A percentile compares a stretch with the other conserved stretches of the same genome.
phyloP scores from a whole-genome alignment of 2,888 invertebrate genomes.

The Trichopoda pennipes region DNA sequence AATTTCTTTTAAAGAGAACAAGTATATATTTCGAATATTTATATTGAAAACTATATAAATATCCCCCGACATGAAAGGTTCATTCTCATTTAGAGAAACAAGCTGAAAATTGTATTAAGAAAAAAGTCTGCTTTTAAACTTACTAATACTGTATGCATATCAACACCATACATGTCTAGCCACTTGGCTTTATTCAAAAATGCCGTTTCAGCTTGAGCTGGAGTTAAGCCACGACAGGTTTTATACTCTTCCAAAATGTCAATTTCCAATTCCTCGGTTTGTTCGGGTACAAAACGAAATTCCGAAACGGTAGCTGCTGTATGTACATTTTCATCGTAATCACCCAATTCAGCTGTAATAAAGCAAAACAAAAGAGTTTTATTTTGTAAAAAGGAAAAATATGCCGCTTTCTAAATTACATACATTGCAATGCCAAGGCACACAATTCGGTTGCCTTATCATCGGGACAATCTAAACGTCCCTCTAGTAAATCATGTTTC shows the following conservation, averaged over 20 bases:
- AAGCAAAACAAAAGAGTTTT: slow-evolving; percentile 1
- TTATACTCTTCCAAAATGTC: slow-evolving; percentile 95
- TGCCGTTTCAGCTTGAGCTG: slow-evolving; percentile 96
- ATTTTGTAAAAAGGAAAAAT: background rate
- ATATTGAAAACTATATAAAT: no score
- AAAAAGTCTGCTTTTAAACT: slow-evolving; percentile 66
- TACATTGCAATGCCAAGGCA: slow-evolving; percentile 96
- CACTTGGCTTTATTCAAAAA: slow-evolving; percentile 98
- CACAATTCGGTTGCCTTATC: slow-evolving; percentile 94
- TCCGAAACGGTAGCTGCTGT: slow-evolving; percentile 98
- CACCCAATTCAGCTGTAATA: slow-evolving; percentile 94
- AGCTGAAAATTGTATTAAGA: no score
- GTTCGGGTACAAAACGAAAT: slow-evolving; percentile 97
- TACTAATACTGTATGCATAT: slow-evolving; percentile 97
- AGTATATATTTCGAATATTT: no score
- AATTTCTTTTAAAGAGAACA: background rate
- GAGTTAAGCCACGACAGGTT: slow-evolving; percentile 91
- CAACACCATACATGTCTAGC: slow-evolving; percentile 99
- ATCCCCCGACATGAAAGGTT: no score
- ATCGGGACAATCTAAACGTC: slow-evolving; percentile 93
- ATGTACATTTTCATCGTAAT: slow-evolving; percentile 95
- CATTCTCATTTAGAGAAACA: no score
- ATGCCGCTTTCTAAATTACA: slow-evolving; percentile 75
- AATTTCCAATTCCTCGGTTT: slow-evolving; percentile 97
- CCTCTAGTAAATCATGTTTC: slow-evolving; percentile 96